Base-by-base conservation (phyloP, 2,888 invertebrate species). In the Gastracanthus pulcherrimus region DNA sequence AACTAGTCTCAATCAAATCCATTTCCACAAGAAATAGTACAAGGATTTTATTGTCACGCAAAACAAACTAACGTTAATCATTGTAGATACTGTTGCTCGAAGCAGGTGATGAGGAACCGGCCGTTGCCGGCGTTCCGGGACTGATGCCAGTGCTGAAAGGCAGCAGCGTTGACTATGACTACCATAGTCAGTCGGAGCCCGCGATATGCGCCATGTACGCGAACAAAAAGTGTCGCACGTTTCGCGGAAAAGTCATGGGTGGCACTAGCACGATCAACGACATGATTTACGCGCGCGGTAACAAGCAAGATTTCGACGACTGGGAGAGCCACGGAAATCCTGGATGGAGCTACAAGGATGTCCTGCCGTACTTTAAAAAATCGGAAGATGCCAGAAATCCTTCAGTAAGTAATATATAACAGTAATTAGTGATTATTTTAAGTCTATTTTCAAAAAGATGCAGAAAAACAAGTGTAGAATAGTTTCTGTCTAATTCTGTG, bases 81-180 rank as follows among this genome's bases (percentile, higher is more conserved):
- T 90, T 87, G 0, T 90, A 94, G 94, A 92, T 95, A 6, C 91
- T 95, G 0, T 91, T 95, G 0, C 88, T 95, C 74, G 95, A 95
- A 92, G 94, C 94, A 0, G 95, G 94, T 0, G 92, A 92, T 1
- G 95, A 95, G 87, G 94, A 95, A 87, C 94, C 94, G 0, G 93
- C 94, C 23, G 92, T 94, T 0, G 94, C 94, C 0, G 94, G 93
- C 58, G 94, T 95, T 0, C 95, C 95, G 9, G 92, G 94, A 0
- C 92, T 95, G n/a, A 94, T 95, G 0, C 93, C 94, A 16, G 91
- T 89, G 79, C 74, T 75, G 51, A n/a, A 11, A 36, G 13, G 2
- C 4, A 80, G 69, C 29, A 80, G 34, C 26, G 29, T 60, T n/a
- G 48, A 62, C 4, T 67, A 70, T 2, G 45, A 31, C 36, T 74